A percentile compares a stretch with the other conserved stretches of the same genome.
These are phyloP conservation scores for Leptopilina boulardi DNA, from an alignment of 1,140 invertebrate species.

Conservation along the genomic window DNA sequence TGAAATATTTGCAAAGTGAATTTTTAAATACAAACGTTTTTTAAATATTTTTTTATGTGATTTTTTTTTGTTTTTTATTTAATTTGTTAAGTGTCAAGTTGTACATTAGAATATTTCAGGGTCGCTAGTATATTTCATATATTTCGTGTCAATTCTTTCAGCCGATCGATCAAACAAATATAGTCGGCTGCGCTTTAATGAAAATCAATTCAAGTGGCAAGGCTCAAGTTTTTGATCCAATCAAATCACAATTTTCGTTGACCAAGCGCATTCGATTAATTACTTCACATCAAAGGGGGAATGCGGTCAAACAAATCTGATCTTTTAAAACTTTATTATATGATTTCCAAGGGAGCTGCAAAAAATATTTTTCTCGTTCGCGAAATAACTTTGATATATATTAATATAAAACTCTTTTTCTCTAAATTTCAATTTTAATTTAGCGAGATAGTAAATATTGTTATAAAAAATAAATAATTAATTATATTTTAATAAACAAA, in stretches of 20 bases:
- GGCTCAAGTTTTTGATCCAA: constrained; percentile 1
- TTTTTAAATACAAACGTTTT: too few species aligned
- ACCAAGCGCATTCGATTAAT: constrained; percentile 40
- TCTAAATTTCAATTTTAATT: too few species aligned
- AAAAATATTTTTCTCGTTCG: too few species aligned
- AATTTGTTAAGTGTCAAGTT: too few species aligned
- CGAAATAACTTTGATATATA: too few species aligned
- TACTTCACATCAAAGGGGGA: constrained; percentile 39
- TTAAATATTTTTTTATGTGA: too few species aligned
- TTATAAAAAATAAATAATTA: too few species aligned
- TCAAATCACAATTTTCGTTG: constrained; percentile 31
- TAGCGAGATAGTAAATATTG: too few species aligned
- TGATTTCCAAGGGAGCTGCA: background rate
- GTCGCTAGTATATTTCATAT: background rate
- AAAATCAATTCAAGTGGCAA: constrained; percentile 1
- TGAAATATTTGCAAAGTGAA: background rate
- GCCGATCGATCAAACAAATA: background rate
- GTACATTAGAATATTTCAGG: background rate
- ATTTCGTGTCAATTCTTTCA: background rate
- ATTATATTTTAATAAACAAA: too few species aligned
- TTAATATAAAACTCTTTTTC: too few species aligned
- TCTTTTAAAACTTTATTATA: background rate
- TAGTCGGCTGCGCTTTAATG: background rate
- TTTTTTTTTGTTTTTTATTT: too few species aligned
- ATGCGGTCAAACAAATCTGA: background rate